Evolutionary conservation across 2,113 vertebrate species (phyloP).

Genomic region (Mugil cephalus): DNA sequence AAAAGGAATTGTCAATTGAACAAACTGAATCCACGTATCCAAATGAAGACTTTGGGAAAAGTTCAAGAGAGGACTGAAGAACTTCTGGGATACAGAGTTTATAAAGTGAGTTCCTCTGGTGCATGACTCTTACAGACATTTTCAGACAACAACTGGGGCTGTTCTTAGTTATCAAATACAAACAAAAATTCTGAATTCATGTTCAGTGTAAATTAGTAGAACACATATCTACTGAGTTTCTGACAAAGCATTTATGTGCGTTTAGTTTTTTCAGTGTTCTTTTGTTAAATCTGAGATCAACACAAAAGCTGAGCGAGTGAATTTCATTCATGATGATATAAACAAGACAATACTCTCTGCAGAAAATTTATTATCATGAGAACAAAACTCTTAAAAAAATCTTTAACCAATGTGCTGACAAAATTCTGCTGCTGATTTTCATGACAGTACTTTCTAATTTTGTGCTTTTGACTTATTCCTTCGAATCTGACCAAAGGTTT

Average conservation of each 20-base stretch:
- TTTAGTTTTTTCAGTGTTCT: not conserved
- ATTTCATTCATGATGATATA: not conserved
- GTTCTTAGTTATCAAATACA: not conserved
- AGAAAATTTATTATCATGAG: too few species aligned
- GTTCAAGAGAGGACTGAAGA: slow-evolving; percentile 65
- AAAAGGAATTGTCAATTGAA: not conserved
- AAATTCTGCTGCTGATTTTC: not conserved
- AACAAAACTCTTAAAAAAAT: too few species aligned
- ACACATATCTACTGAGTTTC: not conserved
- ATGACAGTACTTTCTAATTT: too few species aligned
- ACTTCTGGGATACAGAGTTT: slow-evolving; percentile 67
- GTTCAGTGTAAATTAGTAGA: not conserved
- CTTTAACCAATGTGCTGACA: not conserved
- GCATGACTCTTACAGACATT: slow-evolving; percentile 51
- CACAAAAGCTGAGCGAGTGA: not conserved
- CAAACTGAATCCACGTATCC: slow-evolving; percentile 20
- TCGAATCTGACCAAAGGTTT: not conserved
- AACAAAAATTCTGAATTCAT: not conserved
- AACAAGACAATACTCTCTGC: not conserved
- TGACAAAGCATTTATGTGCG: too few species aligned
- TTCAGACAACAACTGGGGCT: slow-evolving; percentile 29
- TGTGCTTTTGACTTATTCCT: not conserved
- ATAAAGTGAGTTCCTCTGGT: slow-evolving; percentile 74
- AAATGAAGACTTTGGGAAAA: slow-evolving; percentile 79
- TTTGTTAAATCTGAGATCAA: not conserved